Evolutionary conservation across 2,113 vertebrate species (phyloP).

Genomic region (Ardeotis arabs): DNA sequence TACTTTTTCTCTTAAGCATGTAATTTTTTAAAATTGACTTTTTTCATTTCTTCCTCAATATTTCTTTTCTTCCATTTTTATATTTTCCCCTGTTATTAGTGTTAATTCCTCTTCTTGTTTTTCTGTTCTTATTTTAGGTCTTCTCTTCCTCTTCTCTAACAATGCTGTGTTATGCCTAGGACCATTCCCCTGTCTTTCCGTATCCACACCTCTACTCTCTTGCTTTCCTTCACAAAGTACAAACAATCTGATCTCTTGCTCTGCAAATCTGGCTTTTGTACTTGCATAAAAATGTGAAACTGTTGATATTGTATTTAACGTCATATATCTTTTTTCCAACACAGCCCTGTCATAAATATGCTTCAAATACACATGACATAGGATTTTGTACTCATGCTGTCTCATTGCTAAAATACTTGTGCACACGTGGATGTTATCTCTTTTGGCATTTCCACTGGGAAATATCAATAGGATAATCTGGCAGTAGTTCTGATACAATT

Average conservation of each 20-base stretch:
- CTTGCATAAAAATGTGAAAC: not conserved
- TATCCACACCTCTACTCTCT: not conserved
- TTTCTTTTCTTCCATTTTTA: not conserved
- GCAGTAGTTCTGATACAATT: not conserved
- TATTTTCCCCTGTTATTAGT: not conserved
- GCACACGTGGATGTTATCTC: fast-evolving
- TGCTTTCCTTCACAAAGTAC: not conserved
- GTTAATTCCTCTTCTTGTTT: not conserved
- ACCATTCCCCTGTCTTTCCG: not conserved
- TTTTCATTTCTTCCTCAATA: not conserved
- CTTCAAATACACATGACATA: not conserved
- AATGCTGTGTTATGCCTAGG: not conserved
- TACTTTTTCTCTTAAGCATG: not conserved
- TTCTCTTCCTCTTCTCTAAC: not conserved
- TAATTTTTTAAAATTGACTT: not conserved
- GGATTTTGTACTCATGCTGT: not conserved
- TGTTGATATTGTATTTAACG: not conserved
- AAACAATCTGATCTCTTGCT: not conserved
- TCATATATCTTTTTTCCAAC: not conserved
- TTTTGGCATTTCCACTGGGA: not conserved
- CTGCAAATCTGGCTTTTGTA: not conserved
- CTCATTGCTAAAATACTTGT: not conserved
- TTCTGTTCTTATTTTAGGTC: not conserved
- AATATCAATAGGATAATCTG: not conserved
- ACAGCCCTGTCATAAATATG: not conserved